Base-by-base conservation (phyloP, 2,113 vertebrate genomes). In the mouse (Mus musculus) region DNA sequence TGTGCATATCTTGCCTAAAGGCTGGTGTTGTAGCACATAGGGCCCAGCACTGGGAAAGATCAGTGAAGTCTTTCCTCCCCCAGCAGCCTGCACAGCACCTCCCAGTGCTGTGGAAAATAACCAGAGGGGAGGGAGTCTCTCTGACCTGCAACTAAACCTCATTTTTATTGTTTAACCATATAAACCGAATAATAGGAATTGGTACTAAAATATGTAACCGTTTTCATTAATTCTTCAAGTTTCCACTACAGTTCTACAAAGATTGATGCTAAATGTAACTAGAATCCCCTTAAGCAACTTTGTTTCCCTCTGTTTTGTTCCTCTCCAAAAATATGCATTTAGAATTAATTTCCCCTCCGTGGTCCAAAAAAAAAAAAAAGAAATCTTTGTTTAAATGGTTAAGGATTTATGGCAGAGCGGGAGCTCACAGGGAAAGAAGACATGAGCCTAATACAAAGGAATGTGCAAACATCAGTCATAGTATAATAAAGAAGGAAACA, bases 131-230 rank as follows among this genome's bases (percentile, higher is more conserved):
- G 20, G n/a, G 14, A 42, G 26, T 42, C 59, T n/a, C 78, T 28
- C 26, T 63, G 26, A 46, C 59, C 26, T 36, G 19, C 42, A 67
- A 49, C 63, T 52, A 52, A 49, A 49, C 28, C 46, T 81, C 12
- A 36, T 56, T 22, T 54, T 82, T 77, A 49, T 88, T 84, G n/a
- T 88, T 95, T 80, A 89, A 89, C 6, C 39, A 75, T 95, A 67
- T 30, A 93, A 96, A 89, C 26, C n/a, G 65, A 13, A 13, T 65
- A 49, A 30, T n/a, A 80, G 28, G 77, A 6, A 14, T 75, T 88
- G 28, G 61, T 13, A 78, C 67, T 59, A 67, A 96, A 85, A 72
- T 89, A 19, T 39, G 39, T 86, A 81, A 81, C 69, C 16, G 72
- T 86, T 39, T 78, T 26, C 5, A 75, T 75, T 36, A 95, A 20